phyloP scores from a whole-genome alignment of 1,140 invertebrate species.

The Drosophila pachea region DNA sequence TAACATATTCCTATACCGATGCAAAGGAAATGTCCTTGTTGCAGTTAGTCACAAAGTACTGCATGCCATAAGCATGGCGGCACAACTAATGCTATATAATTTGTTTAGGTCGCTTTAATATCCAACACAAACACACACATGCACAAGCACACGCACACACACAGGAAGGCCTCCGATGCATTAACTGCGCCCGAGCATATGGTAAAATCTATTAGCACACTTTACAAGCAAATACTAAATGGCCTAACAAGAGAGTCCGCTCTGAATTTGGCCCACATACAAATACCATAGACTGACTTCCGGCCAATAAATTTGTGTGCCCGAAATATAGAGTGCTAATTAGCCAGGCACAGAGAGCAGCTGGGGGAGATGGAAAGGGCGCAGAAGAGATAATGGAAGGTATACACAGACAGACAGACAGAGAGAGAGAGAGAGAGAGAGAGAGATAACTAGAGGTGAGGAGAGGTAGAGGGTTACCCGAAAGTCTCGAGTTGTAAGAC shows the following conservation, averaged over 20 bases:
- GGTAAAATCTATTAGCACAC: conserved; percentile 69
- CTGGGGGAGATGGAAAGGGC: too few species aligned
- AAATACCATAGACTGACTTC: conserved; percentile 71
- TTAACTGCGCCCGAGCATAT: conserved; percentile 31
- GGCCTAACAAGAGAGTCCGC: conserved; percentile 32
- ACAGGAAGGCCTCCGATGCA: conserved; percentile 19
- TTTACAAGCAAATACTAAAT: conserved; percentile 72
- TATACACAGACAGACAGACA: not conserved
- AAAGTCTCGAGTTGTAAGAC: not conserved
- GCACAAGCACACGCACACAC: not conserved
- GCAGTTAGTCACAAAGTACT: conserved; percentile 14
- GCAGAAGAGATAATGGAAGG: too few species aligned
- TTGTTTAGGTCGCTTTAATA: conserved; percentile 60
- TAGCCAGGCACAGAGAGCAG: too few species aligned
- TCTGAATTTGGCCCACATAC: conserved; percentile 36
- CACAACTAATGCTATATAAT: conserved; percentile 61
- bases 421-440: not conserved
- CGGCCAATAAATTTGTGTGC: conserved; percentile 51
- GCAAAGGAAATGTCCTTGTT: conserved; percentile 21
- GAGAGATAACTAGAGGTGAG: not conserved
- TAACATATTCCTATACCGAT: conserved; percentile 1
- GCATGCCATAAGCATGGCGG: conserved; percentile 13
- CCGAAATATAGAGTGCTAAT: conserved; percentile 1
- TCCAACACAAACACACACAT: conserved; percentile 5
- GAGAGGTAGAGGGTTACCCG: not conserved